Base-by-base conservation (phyloP, 2,888 invertebrate genomes). In the Aplocera efformata region DNA sequence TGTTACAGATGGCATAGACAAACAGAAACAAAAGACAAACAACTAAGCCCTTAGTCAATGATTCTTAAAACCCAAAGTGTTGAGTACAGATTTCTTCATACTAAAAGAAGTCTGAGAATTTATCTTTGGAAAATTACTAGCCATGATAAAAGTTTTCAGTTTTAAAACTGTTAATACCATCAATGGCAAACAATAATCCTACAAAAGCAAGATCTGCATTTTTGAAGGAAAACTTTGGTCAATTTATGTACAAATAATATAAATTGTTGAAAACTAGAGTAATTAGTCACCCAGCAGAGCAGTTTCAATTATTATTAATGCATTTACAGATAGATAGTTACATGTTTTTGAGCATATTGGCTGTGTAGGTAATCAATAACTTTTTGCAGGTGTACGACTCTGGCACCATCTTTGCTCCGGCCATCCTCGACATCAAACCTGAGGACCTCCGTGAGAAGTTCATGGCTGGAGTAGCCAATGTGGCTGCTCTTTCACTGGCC, bases 381-480 rank as follows among this genome's bases (percentile, higher is more conserved):
- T 17, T 2, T 17, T 17, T 17, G 6, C 42, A 89, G 89, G 99
- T 99, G 1, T 99, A 98, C 67, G 99, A 99, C 80, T 97, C 97
- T 51, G 99, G 99, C 42, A 98, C 98, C 59, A 95, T 98, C 71
- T 99, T 99, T 81, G 95, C 96, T 9, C 99, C 99, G 1, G 95
- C 94, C 57, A 97, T 99, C 69, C 90, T 99, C 68, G 99, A 99
- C 90, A 99, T 99, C 86, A 98, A 97, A 71, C 96, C 97, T 6
- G 98, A 98, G 74, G 99, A 99, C 82, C 90, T 99, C 43, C 92
- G 96, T 37, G 92, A 91, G 53, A 95, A 94, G 74, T 98, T 99
- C 91, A 89, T 97, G 90, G 92, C 92, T 84, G 99, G 99, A 59
- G 98, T 99, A 30, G 94, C 95, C 55, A 98, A 98, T 67, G 91